phyloP scores from a whole-genome alignment of 2,888 invertebrate genomes.

The Sipunculus nudus region DNA sequence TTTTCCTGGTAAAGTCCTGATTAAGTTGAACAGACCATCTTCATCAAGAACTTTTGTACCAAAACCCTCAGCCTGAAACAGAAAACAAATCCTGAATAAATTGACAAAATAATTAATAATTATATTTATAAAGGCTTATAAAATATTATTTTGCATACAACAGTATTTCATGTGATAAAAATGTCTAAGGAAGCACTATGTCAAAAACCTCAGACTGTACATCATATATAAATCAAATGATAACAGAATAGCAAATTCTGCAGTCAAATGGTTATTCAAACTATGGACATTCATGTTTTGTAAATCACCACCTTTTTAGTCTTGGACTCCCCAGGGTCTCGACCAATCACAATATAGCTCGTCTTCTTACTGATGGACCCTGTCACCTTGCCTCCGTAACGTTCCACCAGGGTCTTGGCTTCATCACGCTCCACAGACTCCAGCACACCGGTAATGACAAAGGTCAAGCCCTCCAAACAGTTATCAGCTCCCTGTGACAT shows the following conservation, averaged over 20 bases:
- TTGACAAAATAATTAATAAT: no score
- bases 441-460: slow-evolving; percentile 78
- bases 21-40: slow-evolving; percentile 83
- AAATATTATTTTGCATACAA: no score
- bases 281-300: no score
- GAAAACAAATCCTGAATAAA: background rate
- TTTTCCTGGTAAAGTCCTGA: slow-evolving; percentile 69
- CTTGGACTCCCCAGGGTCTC: slow-evolving; percentile 87
- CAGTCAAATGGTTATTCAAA: no score
- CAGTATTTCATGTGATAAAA: no score
- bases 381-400: slow-evolving; percentile 83
- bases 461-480: slow-evolving; percentile 66
- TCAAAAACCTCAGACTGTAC: no score
- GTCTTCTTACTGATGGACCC: slow-evolving; percentile 81
- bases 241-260: no score
- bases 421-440: slow-evolving; percentile 89
- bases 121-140: no score
- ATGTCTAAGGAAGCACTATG: no score
- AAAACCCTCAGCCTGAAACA: slow-evolving; percentile 65
- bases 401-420: slow-evolving; percentile 76
- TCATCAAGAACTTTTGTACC: slow-evolving; percentile 81
- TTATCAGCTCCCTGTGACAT: slow-evolving; percentile 73
- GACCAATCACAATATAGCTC: slow-evolving; percentile 83
- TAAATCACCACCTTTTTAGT: slow-evolving; percentile 72
- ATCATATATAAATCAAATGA: no score